Evolutionary conservation across 1,140 invertebrate species (phyloP).

Genomic region (Scylla paramamosain): DNA sequence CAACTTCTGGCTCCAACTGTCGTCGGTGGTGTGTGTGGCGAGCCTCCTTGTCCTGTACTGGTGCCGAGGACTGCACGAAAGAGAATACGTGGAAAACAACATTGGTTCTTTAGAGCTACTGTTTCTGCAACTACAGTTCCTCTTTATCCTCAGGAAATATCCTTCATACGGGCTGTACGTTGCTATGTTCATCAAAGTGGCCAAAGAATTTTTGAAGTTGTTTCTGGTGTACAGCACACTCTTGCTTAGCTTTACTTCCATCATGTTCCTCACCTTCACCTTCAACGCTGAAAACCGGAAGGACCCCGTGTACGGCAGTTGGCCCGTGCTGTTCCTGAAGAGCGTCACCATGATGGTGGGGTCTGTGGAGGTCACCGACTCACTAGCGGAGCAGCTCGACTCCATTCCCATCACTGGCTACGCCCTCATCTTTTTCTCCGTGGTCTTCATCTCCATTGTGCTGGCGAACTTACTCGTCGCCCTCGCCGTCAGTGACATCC

Average conservation of each 20-base stretch:
- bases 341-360: conserved; percentile 84
- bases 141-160: conserved; percentile 81
- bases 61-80: neutral
- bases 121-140: conserved; percentile 82
- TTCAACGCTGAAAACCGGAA: conserved; percentile 81
- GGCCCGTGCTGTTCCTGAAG: conserved; percentile 79
- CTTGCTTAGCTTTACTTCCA: conserved; percentile 83
- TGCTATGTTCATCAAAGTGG: conserved; percentile 62
- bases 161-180: conserved; percentile 67
- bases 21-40: neutral
- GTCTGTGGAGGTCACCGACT: conserved; percentile 82
- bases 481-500: conserved; percentile 84
- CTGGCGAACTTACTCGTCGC: conserved; percentile 85
- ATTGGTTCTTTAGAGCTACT: conserved; percentile 81
- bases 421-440: conserved; percentile 82
- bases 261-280: conserved; percentile 82
- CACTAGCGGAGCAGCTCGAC: conserved; percentile 79
- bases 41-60: conserved; percentile 31
- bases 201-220: conserved; percentile 76
- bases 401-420: conserved; percentile 76
- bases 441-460: conserved; percentile 80
- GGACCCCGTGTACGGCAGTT: conserved; percentile 79
- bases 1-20: neutral
- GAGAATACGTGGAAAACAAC: conserved; percentile 80
- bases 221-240: conserved; percentile 82